Evolutionary conservation across 1,140 invertebrate species (phyloP), one percentile per base, ranked within the genome.

Genomic region (Drosophila suzukii): DNA sequence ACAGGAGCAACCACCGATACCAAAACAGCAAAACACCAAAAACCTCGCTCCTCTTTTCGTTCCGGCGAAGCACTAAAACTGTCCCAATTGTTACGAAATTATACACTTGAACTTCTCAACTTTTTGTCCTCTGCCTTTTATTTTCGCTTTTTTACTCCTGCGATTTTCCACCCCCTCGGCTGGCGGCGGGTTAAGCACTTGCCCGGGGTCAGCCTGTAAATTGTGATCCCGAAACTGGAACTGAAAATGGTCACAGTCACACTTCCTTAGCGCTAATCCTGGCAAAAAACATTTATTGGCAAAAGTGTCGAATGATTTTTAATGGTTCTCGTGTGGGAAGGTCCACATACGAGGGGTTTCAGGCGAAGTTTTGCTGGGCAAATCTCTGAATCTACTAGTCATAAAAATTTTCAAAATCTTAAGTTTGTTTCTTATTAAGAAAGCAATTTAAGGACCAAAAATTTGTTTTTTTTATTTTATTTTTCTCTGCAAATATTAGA

Each of bases 21-120:
- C 27, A 50, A 58, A 46, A 51, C 24, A 43, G 36, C 17, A 11
- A 27, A 49, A 51, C 49, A 51, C n/a, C 41, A 32, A 44, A 32
- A 43, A 32, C 47, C 38, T 13, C 12, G 32, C 53, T 38, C 36
- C 27, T 43, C 13, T 63, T 43, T 24, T 73, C 63, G 79, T 89
- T 89, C 84, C 80, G 80, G 70, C 68, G 84, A 89, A 89, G 84
- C 84, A 89, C 84, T 89, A 89, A 89, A 89, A 89, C 77, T 89
- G 83, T 89, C 84, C 77, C 79, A 89, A 81, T 80, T 80, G 83
- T 76, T 66, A 78, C 78, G 74, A 85, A 85, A 85, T 85, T 86
- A 81, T 86, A 84, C 84, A 89, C 84, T 86, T 86, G 83, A 88
- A 88, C 83, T 88, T 83, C 62, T 81, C 71, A 85, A 85, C 81